A percentile compares a stretch with the other conserved stretches of the same genome.
Conservation (phyloP, 2,113 vertebrate species). For the Oxyura jamaicensis region DNA sequence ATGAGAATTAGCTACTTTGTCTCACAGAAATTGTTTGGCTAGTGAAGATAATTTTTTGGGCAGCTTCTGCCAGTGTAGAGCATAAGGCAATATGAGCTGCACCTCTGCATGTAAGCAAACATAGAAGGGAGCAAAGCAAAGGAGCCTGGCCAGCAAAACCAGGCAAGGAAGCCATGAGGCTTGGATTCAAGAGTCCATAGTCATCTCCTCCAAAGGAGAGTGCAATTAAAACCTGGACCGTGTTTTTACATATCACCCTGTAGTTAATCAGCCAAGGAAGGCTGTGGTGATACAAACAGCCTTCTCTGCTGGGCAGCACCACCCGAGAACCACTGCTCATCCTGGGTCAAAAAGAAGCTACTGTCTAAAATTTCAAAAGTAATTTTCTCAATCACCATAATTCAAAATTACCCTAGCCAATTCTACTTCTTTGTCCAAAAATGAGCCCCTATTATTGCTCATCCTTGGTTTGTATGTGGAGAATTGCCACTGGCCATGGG, state of each 20-base stretch:
- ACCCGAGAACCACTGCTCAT: background rate
- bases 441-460: background rate
- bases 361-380: background rate
- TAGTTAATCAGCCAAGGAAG: background rate
- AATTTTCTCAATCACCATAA: background rate
- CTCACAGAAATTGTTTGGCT: background rate
- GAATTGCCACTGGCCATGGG: background rate
- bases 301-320: background rate
- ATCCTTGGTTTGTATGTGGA: background rate
- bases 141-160: background rate
- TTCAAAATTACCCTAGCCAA: background rate
- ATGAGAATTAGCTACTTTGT: background rate
- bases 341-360: background rate
- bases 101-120: background rate
- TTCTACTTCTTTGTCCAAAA: background rate
- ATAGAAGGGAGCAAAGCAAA: background rate
- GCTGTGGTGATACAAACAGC: background rate
- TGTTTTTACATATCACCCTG: background rate
- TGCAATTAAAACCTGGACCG: conserved; percentile 28
- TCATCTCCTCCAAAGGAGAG: background rate
- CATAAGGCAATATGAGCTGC: background rate
- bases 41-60: background rate
- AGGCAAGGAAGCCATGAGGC: background rate
- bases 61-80: background rate
- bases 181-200: background rate